Conservation (phyloP, 2,888 invertebrate species). For the Volucella inanis region DNA sequence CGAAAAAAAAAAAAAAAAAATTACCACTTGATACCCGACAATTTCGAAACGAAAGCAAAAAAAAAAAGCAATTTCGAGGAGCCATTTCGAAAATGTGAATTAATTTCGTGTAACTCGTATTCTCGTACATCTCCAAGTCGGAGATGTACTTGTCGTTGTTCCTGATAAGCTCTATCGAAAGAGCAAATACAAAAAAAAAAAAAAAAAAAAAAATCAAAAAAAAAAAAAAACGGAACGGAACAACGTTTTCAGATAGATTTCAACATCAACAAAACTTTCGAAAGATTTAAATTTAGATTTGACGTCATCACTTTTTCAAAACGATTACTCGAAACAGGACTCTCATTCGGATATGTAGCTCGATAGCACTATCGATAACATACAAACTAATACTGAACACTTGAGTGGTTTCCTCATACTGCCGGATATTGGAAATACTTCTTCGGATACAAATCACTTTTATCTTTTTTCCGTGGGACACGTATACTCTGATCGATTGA, state of each 20-base stretch:
- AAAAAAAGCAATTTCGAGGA: slow-evolving; percentile 31
- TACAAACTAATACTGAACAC: slow-evolving; percentile 82
- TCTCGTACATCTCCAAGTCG: slow-evolving; percentile 28
- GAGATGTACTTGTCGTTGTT: slow-evolving; percentile 39
- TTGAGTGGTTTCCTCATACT: slow-evolving; percentile 77
- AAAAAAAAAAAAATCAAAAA: neutral
- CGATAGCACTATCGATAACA: slow-evolving; percentile 58
- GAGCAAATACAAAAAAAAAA: slow-evolving; percentile 32
- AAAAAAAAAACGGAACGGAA: slow-evolving; percentile 24
- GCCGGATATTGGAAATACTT: slow-evolving; percentile 13
- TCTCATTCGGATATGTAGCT: neutral
- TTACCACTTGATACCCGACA: slow-evolving; percentile 51
- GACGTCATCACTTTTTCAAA: slow-evolving; percentile 41
- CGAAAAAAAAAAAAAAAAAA: slow-evolving; percentile 9
- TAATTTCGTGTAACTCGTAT: slow-evolving; percentile 46
- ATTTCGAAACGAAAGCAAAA: slow-evolving; percentile 24
- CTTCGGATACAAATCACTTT: slow-evolving; percentile 23
- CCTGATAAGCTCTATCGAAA: slow-evolving; percentile 65
- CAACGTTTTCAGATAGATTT: slow-evolving; percentile 54
- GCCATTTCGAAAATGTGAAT: slow-evolving; percentile 61
- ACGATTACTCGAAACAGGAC: slow-evolving; percentile 31
- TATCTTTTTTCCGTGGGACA: neutral
- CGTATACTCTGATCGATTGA: slow-evolving; percentile 1
- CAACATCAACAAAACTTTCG: slow-evolving; percentile 59
- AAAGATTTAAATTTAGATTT: slow-evolving; percentile 43